Evolutionary conservation across 2,797 vertebrate genomes (phyloP).

Genomic region (Sparus aurata): DNA sequence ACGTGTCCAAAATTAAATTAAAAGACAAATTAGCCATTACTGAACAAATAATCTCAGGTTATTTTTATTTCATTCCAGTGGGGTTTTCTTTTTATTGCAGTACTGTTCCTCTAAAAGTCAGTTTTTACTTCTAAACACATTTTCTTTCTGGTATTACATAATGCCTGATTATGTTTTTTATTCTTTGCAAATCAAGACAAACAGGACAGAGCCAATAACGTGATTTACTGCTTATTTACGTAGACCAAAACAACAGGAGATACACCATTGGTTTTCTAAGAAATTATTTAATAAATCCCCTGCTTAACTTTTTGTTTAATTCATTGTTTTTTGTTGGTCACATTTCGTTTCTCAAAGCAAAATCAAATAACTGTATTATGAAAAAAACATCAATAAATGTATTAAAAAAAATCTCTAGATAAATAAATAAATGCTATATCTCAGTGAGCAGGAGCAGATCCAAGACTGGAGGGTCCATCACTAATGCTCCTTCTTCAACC

Average conservation of each 20-base stretch:
- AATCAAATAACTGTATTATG: background rate
- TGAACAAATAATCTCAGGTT: background rate
- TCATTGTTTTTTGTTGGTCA: no score
- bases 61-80: background rate
- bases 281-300: background rate
- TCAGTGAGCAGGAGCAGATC: conserved; percentile 22
- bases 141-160: background rate
- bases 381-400: background rate
- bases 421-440: conserved; percentile 1
- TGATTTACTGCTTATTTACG: no score
- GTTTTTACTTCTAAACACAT: background rate
- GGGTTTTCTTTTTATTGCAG: background rate
- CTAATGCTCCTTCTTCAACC: conserved; percentile 43
- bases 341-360: no score
- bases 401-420: background rate
- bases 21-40: background rate
- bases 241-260: background rate
- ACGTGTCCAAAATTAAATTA: background rate
- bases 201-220: background rate
- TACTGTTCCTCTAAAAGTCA: background rate
- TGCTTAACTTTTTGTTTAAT: background rate
- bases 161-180: no score
- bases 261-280: background rate
- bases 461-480: conserved; percentile 31
- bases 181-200: background rate